Evolutionary conservation across 2,797 vertebrate species (phyloP).

Genomic region (Eutrigla gurnardus): DNA sequence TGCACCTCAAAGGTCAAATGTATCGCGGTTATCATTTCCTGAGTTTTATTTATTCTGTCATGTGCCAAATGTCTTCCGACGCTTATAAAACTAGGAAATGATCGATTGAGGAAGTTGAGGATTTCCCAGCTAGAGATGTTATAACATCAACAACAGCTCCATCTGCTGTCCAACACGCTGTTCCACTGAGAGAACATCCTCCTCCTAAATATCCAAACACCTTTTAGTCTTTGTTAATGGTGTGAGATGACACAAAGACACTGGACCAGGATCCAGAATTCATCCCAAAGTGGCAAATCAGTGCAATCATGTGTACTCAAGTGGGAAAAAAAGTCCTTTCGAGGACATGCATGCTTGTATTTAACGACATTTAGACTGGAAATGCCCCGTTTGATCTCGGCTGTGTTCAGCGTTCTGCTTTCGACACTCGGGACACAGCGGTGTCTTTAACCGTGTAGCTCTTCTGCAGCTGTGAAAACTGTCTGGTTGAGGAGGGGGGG

Average conservation of each 20-base stretch:
- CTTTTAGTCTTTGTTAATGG: not conserved
- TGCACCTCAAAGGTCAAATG: not conserved
- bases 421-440: constrained; percentile 15
- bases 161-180: constrained; percentile 54
- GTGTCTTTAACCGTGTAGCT: constrained; percentile 19
- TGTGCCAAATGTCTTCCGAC: not conserved
- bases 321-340: no score
- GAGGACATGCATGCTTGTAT: no score
- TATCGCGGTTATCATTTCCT: no score
- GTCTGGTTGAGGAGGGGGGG: not conserved
- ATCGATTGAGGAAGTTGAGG: not conserved
- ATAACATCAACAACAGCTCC: constrained; percentile 41
- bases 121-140: not conserved
- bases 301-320: no score
- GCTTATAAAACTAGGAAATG: not conserved
- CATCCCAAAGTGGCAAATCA: no score
- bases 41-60: not conserved
- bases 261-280: no score
- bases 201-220: not conserved
- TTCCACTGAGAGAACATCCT: not conserved
- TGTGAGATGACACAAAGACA: not conserved
- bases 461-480: constrained; percentile 66
- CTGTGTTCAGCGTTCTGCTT: not conserved
- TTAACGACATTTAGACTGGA: not conserved
- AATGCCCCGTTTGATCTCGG: not conserved